Base-by-base conservation (phyloP, 2,888 invertebrate genomes). In the Pseudeuparius sepicola region DNA sequence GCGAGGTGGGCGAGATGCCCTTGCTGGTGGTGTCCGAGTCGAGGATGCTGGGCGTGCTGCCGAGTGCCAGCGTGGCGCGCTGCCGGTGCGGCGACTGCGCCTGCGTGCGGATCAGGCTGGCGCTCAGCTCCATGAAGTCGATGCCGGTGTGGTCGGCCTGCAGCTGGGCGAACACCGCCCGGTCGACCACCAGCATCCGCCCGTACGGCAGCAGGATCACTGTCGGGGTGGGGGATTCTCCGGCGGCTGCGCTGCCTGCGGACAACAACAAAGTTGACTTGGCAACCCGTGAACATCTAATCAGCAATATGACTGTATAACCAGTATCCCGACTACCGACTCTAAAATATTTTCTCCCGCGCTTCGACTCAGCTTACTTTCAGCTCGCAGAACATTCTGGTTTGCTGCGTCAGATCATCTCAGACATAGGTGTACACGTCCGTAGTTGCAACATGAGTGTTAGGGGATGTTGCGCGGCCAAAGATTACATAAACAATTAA, bases 201-300 rank as follows among this genome's bases (percentile, higher is more conserved):
- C 70, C 70, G 46, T 68, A 67, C 0, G 70, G 70, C 13, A 70
- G 54, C 4, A 70, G 61, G 40, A 70, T 70, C 50, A 70, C 66
- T 39, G 70, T 70, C 24, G 70, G 70, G 18, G 68, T 67, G 23
- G 64, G 57, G 20, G 64, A 60, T 52, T 62, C 59, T 31, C 61
- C 54, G 39, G 45, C 41, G 37, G 49, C 18, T 39, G 47, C 45
- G 38, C 48, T 51, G 45, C 36, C 49, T 51, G 46, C 2, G 6
- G 20, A 7, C 6, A 20, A 20, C 6, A n/a, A n/a, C n/a, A n/a
- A n/a, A n/a, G n/a, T n/a, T n/a, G n/a, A n/a, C n/a, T n/a, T n/a
- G n/a, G n/a, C n/a, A n/a, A n/a, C n/a, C n/a, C n/a, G n/a, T n/a
- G n/a, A n/a, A n/a, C n/a, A n/a, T n/a, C n/a, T n/a, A n/a, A n/a